Evolutionary conservation across 2,113 vertebrate genomes (phyloP).

Genomic region (Toxotes chatareus): DNA sequence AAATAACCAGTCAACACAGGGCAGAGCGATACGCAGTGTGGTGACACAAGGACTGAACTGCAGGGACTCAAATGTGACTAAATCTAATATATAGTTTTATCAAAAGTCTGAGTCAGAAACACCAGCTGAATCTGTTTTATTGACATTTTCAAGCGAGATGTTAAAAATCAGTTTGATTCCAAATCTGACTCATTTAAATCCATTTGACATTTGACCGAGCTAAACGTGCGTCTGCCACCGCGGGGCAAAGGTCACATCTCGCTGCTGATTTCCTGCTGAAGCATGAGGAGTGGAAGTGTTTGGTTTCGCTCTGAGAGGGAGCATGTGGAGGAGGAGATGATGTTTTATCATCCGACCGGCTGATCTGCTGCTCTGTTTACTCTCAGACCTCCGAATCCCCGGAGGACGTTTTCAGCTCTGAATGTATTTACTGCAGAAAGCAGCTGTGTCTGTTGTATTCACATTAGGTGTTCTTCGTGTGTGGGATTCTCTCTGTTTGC

Average conservation of each 20-base stretch:
- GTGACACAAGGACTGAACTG: neutral
- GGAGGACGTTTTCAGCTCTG: conserved; percentile 6
- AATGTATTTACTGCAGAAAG: conserved; percentile 21
- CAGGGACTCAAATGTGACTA: neutral
- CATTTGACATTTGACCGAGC: neutral
- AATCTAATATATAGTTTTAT: neutral
- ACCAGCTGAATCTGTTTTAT: too few species aligned
- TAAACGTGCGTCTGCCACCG: neutral
- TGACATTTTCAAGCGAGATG: too few species aligned
- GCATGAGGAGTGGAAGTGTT: neutral
- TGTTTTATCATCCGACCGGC: conserved; percentile 4
- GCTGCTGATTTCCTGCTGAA: neutral
- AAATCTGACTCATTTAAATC: accelerated
- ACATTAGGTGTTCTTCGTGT: neutral
- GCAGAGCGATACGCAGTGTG: neutral
- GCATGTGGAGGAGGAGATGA: conserved; percentile 1
- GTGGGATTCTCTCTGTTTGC: neutral
- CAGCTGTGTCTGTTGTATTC: conserved; percentile 16
- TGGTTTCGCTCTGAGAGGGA: neutral
- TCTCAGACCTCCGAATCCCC: conserved; percentile 12
- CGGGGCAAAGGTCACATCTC: neutral
- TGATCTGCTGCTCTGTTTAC: conserved; percentile 28
- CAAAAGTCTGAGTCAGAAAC: neutral
- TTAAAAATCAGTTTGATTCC: too few species aligned
- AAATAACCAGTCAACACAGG: neutral